Percentiles rank a stretch among this genome's conserved stretches.
These are phyloP conservation scores for Pollenia griseotomentosa DNA, from an alignment of 2,888 invertebrate genomes.

Conservation along the genomic window DNA sequence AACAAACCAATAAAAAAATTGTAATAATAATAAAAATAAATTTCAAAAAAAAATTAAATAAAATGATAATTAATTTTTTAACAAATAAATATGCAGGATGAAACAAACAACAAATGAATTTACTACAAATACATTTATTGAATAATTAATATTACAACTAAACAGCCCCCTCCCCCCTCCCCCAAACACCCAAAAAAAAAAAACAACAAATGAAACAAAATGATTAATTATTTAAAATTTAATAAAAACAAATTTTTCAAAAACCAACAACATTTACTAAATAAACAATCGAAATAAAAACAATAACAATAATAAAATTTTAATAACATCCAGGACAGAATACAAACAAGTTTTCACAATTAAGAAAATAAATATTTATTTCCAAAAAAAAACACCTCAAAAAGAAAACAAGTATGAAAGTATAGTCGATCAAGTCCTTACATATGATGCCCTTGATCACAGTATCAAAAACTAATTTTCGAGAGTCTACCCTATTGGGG, in stretches of 20 bases:
- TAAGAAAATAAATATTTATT: slow-evolving; percentile 27
- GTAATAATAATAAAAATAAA: slow-evolving; percentile 26
- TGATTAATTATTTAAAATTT: slow-evolving; percentile 60
- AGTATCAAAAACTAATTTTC: too few species aligned
- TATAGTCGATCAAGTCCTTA: too few species aligned
- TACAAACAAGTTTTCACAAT: neutral
- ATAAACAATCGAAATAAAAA: slow-evolving; percentile 34
- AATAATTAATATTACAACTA: slow-evolving; percentile 53
- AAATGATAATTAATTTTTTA: slow-evolving; percentile 22
- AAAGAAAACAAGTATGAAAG: neutral
- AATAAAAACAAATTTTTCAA: slow-evolving; percentile 59
- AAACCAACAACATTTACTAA: slow-evolving; percentile 44
- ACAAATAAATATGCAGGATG: slow-evolving; percentile 59
- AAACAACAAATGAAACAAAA: slow-evolving; percentile 22
- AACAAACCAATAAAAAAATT: slow-evolving; percentile 6
- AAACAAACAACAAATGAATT: slow-evolving; percentile 70
- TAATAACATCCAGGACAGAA: slow-evolving; percentile 37
- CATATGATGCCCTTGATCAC: too few species aligned
- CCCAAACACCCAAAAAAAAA: neutral
- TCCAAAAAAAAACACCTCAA: neutral
- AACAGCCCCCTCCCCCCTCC: too few species aligned
- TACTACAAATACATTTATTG: slow-evolving; percentile 67
- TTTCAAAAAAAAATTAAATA: slow-evolving; percentile 32
- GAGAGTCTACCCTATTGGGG: too few species aligned
- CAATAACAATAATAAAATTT: slow-evolving; percentile 9